phyloP scores from a whole-genome alignment of 2,797 vertebrate species.

The Myiothlypis chrysogaster region DNA sequence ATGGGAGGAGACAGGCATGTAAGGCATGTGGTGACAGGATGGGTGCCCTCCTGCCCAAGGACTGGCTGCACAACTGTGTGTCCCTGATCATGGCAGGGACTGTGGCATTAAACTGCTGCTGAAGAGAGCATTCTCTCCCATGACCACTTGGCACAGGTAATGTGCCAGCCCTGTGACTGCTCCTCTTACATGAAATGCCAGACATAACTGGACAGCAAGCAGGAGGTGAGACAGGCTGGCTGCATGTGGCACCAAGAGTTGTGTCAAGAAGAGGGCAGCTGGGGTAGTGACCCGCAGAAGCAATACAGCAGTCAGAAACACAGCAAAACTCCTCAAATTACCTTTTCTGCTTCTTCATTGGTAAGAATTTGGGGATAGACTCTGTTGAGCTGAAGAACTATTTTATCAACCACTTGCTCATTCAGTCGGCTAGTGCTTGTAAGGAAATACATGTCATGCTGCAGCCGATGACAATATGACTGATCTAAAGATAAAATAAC shows the following conservation, averaged over 20 bases:
- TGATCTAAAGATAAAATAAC: slow-evolving; percentile 64
- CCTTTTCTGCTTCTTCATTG: slow-evolving; percentile 94
- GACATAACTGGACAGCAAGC: background rate
- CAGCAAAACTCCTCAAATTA: slow-evolving; percentile 36
- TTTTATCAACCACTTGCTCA: slow-evolving; percentile 89
- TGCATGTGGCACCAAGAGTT: background rate
- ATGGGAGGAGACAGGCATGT: background rate
- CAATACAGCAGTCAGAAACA: background rate
- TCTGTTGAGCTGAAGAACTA: slow-evolving; percentile 94
- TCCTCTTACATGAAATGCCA: background rate
- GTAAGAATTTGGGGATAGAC: slow-evolving; percentile 95
- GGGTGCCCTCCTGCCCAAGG: background rate
- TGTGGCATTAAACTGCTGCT: background rate
- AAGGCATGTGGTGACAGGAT: background rate
- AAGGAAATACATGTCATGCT: slow-evolving; percentile 86
- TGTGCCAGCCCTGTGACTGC: background rate
- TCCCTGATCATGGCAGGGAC: fast-evolving
- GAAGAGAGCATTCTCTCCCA: background rate
- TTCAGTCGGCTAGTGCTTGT: slow-evolving; percentile 81
- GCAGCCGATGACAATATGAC: slow-evolving; percentile 85
- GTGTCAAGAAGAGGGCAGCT: fast-evolving
- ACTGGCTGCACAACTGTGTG: fast-evolving
- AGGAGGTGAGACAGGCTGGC: background rate
- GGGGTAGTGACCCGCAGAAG: background rate
- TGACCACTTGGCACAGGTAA: background rate